Evolutionary conservation across 2,888 invertebrate genomes (phyloP), one percentile per base, ranked within the genome.

Genomic region (Eupithecia exiguata): DNA sequence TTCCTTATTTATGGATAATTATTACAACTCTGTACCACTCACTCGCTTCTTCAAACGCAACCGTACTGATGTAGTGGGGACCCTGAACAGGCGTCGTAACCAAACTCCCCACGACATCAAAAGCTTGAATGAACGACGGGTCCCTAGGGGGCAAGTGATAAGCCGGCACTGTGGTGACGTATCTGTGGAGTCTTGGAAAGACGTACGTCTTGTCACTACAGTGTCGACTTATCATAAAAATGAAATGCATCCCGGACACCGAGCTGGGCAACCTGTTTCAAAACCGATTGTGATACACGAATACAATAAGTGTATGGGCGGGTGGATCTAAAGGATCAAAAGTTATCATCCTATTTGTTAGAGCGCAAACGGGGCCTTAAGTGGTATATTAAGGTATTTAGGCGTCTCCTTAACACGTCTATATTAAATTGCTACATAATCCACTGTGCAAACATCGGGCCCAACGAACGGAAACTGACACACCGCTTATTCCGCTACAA

Each of bases 1-100:
- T 35, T 68, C 36, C 0, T 7, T 80, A 14, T 69, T 76, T 10
- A 80, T 82, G 79, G 78, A 80, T 6, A 79, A 78, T n/a, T 79
- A 68, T 66, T 81, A 78, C 58, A 80, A 80, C 25, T 74, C 70
- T 0, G 68, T 79, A 18, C 1, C 5, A 62, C 5, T 30, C 79
- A 6, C 68, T 72, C 16, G 38, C 73, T 77, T 72, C 70, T 72
- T 80, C 14, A 80, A 80, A 53, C 4, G 30, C 0, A 53, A 72
- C 0, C 18, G 68, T 21, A 79, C 80, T 12, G 81, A 80, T 65
- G 76, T 77, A 6, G 70, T 79, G 4, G 80, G 80, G 6, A 77
- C 77, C 4, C 62, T 79, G 21, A 69, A 70, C 30, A 30, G 58
- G 69, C 46, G 76, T 69, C 21, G 77, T 69, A 6, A 72, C 71